phyloP scores from a whole-genome alignment of 2,888 invertebrate genomes.

The Cryptosula pallasiana region DNA sequence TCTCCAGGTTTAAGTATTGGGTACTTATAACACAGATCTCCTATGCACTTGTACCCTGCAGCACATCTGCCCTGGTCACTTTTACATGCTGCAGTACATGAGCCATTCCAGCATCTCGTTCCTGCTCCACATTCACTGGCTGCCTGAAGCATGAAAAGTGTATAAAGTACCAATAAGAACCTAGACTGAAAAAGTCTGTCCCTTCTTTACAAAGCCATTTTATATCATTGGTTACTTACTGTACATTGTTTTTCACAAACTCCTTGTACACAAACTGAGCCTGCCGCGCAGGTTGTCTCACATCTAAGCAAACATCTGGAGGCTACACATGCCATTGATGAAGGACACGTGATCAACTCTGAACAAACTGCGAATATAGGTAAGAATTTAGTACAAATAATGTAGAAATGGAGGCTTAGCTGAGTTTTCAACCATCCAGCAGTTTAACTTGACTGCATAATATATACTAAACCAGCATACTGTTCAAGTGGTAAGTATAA shows the following conservation, averaged over 20 bases:
- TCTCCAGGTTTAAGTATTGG: neutral
- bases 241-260: neutral
- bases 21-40: neutral
- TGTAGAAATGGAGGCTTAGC: too few species aligned
- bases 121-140: neutral
- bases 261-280: neutral
- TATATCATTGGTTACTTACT: too few species aligned
- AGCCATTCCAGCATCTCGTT: neutral
- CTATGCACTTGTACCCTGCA: neutral
- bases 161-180: too few species aligned
- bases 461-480: too few species aligned
- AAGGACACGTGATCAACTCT: neutral
- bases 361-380: neutral
- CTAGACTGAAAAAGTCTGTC: too few species aligned
- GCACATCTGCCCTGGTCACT: neutral
- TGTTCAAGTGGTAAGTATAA: too few species aligned
- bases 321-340: neutral
- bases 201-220: too few species aligned
- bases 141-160: neutral
- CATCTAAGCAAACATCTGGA: neutral
- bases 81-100: neutral
- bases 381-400: too few species aligned
- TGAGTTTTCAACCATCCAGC: too few species aligned
- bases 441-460: too few species aligned
- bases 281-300: neutral